Evolutionary conservation across 2,888 invertebrate genomes (phyloP), one percentile per base, ranked within the genome.

Genomic region (Cataglyphis livida): DNA sequence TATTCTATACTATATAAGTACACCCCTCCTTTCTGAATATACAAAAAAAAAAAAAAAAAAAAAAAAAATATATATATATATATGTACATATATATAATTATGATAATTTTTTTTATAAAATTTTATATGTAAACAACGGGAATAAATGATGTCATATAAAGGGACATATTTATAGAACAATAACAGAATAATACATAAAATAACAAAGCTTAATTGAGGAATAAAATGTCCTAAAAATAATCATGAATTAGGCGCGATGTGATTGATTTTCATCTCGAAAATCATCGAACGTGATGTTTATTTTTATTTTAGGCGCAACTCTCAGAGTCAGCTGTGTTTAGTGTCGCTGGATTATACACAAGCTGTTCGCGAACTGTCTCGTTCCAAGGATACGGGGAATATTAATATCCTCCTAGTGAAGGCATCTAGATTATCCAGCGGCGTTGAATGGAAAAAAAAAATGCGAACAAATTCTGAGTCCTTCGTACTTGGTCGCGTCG

Each of bases 321-420:
- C 38, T 25, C 32, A n/a, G 41, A 6, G 28, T 32, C 62, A 25
- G 54, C 32, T 21, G 65, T 15, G 65, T 25, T 65, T 21, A 25
- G 18, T 54, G 25, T 64, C 57, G n/a, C 66, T 66, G 66, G 25
- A 15, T 15, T 41, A 78, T 78, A 57, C 57, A 41, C 65, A 66
- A 76, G 54, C 38, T 25, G n/a, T 15, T 51, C 48, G 48, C 62
- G 12, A 35, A 66, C n/a, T 38, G 71, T 82, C 82, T 81, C 82
- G n/a, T 82, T 61, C 21, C 81, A 85, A 88, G 82, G 86, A 87
- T 87, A 71, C 75, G 70, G 41, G 66, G 82, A 65, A 82, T 85
- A 87, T 85, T 85, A 87, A 84, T 84, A 64, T 71, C 65, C 51
- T 59, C 82, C 18, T 59, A 70, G 21, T 6, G 57, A 7, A 54